Percentiles rank a stretch among this genome's conserved stretches.
These are phyloP conservation scores for Lapara coniferarum DNA, from an alignment of 2,888 invertebrate species.

Conservation along the genomic window DNA sequence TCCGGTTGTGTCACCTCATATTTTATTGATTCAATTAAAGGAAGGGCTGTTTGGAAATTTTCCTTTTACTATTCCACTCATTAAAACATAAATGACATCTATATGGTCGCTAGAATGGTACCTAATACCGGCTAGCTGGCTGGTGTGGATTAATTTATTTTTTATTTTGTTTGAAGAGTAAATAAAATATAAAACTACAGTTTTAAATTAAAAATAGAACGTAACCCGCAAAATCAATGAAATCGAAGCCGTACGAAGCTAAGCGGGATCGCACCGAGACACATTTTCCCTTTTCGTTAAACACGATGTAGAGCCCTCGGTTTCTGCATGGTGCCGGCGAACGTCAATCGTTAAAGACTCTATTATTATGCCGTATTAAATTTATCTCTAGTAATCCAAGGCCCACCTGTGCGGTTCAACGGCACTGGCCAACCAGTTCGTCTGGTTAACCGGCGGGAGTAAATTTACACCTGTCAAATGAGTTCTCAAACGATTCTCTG, in stretches of 20 bases:
- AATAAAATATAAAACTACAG: no score
- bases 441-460: conserved; percentile 72
- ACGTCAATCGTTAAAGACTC: conserved; percentile 59
- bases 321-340: conserved; percentile 47
- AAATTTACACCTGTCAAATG: conserved; percentile 68
- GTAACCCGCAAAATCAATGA: neutral
- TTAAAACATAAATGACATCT: neutral
- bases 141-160: neutral
- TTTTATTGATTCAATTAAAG: conserved; percentile 13
- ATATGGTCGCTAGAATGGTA: neutral
- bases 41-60: conserved; percentile 22
- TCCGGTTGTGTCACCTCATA: conserved; percentile 25
- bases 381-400: conserved; percentile 79
- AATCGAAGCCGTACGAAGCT: neutral
- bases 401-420: conserved; percentile 80
- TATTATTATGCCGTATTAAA: conserved; percentile 77
- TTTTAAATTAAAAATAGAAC: no score
- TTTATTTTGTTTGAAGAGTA: no score
- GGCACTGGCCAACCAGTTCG: conserved; percentile 75
- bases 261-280: neutral
- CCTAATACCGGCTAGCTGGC: neutral
- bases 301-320: conserved; percentile 45
- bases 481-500: conserved; percentile 59
- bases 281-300: conserved; percentile 16
- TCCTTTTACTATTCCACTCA: conserved; percentile 10